Evolutionary conservation across 2,113 vertebrate species (phyloP), one percentile per base, ranked within the genome.

Genomic region (Hippocampus zosterae): DNA sequence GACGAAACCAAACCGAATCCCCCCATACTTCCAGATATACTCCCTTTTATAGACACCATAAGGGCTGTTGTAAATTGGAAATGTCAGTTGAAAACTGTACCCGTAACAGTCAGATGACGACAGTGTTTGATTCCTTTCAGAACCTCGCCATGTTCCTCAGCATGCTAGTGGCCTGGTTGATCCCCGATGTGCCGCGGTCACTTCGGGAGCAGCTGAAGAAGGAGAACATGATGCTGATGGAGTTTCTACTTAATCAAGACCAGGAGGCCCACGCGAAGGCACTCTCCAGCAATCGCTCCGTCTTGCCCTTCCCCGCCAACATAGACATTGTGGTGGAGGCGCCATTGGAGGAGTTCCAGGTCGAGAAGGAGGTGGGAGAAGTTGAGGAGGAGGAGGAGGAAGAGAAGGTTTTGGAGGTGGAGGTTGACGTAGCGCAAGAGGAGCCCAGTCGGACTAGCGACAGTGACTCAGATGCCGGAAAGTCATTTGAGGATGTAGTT

Each of bases 61-160:
- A 18, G 6, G 18, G 18, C 48, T 50, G 48, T 50, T 8, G 18
- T 50, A 50, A 50, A 50, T 50, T 48, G 13, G 1, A 0, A 19
- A 19, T 19, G 18, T 8, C 18, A 37, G 33, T 37, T 37, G 33
- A 37, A 37, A 37, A 37, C 13, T 29, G 1, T 15, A 13, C 23
- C 6, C 23, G 27, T 3, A 64, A 23, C 5, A 44, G 12, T 46
- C 42, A 16, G 2, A 65, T 44, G 2, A 65, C n/a, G 13, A 44
- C 5, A 18, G 5, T 1, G 68, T 68, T 60, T 56, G 1, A 12
- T 41, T 68, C 70, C 5, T 82, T 16, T 12, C 85, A 99, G 97
- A 99, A 99, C 72, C 81, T 99, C 19, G 97, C 98, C 71, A 98
- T 99, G 95, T 95, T 98, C 84, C 92, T 98, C 70, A 98, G 97